Percentiles rank a stretch among this genome's conserved stretches.
These are phyloP conservation scores for Parazoanthus darwini DNA, from an alignment of 92 coral and sea anemone species.

Conservation along the genomic window DNA sequence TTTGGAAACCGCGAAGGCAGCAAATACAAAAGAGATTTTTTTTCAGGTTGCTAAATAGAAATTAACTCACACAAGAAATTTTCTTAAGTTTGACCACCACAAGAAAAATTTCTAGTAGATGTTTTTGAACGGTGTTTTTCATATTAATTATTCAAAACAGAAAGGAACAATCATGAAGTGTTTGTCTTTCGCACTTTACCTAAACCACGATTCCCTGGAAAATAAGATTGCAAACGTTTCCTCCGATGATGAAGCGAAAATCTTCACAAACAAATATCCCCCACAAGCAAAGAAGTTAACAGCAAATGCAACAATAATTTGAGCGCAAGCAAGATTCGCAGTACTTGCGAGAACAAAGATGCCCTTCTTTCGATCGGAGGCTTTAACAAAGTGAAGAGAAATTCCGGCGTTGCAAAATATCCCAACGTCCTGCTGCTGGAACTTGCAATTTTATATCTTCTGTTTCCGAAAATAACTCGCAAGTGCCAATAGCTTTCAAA, in stretches of 20 bases:
- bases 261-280: too few species aligned
- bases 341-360: neutral
- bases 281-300: too few species aligned
- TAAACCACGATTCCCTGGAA: neutral
- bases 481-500: neutral
- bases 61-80: neutral
- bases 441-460: slow-evolving; percentile 5
- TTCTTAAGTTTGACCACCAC: neutral
- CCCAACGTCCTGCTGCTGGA: slow-evolving; percentile 2
- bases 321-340: neutral
- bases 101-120: neutral
- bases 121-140: slow-evolving; percentile 15
- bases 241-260: too few species aligned
- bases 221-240: neutral
- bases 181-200: slow-evolving; percentile 29
- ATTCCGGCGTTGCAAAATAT: neutral
- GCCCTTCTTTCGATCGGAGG: neutral
- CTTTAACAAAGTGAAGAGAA: neutral
- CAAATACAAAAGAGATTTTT: neutral
- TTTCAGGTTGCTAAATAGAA: neutral
- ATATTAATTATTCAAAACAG: slow-evolving; percentile 31
- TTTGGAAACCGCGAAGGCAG: slow-evolving; percentile 13
- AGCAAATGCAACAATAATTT: too few species aligned
- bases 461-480: neutral
- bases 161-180: slow-evolving; percentile 26